phyloP scores from a whole-genome alignment of 92 coral and sea anemone genomes.

The Bergia sp. region DNA sequence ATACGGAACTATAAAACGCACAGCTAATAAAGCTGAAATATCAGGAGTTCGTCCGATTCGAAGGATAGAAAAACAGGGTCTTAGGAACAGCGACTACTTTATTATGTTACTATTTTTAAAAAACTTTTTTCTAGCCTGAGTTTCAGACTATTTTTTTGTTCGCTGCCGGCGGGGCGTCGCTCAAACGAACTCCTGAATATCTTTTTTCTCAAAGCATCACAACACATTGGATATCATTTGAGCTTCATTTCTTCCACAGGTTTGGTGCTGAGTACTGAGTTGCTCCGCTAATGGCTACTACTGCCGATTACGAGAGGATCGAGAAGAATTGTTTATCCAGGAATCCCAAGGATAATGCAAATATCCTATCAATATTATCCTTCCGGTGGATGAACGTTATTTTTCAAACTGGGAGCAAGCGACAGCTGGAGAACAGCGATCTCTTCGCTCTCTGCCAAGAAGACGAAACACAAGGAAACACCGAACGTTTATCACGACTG shows the following conservation, averaged over 20 bases:
- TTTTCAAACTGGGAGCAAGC: constrained; percentile 23
- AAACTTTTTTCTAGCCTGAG: too few relatives aligned
- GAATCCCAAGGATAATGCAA: constrained; percentile 30
- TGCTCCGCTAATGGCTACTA: not conserved
- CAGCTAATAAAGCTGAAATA: too few relatives aligned
- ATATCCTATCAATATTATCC: constrained; percentile 9
- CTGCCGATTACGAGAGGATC: constrained; percentile 19
- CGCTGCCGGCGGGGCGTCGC: too few relatives aligned
- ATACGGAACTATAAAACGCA: too few relatives aligned
- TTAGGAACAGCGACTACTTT: too few relatives aligned
- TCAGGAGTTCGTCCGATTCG: too few relatives aligned
- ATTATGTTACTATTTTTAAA: too few relatives aligned
- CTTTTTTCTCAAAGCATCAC: too few relatives aligned
- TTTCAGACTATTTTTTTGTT: too few relatives aligned
- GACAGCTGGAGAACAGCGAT: constrained; percentile 35
- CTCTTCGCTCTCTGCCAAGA: constrained; percentile 21
- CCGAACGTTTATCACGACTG: not conserved
- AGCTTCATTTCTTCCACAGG: not conserved
- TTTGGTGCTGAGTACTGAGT: not conserved
- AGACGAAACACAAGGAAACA: constrained; percentile 29
- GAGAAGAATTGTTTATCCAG: constrained; percentile 4
- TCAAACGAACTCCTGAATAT: too few relatives aligned
- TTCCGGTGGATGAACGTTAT: constrained; percentile 29
- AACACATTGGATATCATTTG: not conserved
- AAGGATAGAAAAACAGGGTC: too few relatives aligned